A percentile compares a stretch with the other conserved stretches of the same genome.
These are phyloP conservation scores for Andrena bucephala DNA, from an alignment of 2,888 invertebrate genomes.

Conservation along the genomic window DNA sequence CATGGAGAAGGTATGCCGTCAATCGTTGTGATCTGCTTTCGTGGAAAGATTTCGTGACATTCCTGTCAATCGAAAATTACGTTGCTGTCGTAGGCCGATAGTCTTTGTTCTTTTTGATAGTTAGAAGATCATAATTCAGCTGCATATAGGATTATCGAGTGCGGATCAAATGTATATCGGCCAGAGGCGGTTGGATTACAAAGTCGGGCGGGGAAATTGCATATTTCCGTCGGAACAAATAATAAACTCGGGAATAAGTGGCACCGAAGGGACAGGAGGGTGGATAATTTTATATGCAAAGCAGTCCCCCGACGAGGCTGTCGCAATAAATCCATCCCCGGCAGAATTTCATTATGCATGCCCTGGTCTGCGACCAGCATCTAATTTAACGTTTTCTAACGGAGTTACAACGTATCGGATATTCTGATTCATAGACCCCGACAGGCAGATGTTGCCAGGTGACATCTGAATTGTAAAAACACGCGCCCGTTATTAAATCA, in stretches of 20 bases:
- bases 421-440: slow-evolving; percentile 72
- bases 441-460: slow-evolving; percentile 75
- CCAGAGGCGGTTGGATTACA: too few species aligned
- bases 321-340: slow-evolving; percentile 72
- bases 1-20: slow-evolving; percentile 91
- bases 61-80: slow-evolving; percentile 1
- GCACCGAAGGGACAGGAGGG: slow-evolving; percentile 6
- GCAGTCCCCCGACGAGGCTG: slow-evolving; percentile 36
- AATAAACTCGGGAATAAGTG: background rate
- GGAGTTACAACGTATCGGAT: slow-evolving; percentile 50
- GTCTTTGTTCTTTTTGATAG: too few species aligned
- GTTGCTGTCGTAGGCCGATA: too few species aligned
- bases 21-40: background rate
- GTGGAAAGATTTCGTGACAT: background rate
- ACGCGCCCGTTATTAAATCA: slow-evolving; percentile 76
- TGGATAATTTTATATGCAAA: slow-evolving; percentile 69
- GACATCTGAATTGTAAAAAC: slow-evolving; percentile 80
- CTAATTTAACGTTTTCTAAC: slow-evolving; percentile 67
- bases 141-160: too few species aligned
- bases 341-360: slow-evolving; percentile 72
- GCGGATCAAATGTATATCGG: too few species aligned
- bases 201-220: slow-evolving; percentile 7
- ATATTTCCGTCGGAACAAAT: slow-evolving; percentile 10
- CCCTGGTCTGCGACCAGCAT: slow-evolving; percentile 59
- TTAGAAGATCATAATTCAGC: background rate